These are phyloP conservation scores for Calliopum simillimum DNA, from an alignment of 2,888 invertebrate species.

Conservation along the genomic window DNA sequence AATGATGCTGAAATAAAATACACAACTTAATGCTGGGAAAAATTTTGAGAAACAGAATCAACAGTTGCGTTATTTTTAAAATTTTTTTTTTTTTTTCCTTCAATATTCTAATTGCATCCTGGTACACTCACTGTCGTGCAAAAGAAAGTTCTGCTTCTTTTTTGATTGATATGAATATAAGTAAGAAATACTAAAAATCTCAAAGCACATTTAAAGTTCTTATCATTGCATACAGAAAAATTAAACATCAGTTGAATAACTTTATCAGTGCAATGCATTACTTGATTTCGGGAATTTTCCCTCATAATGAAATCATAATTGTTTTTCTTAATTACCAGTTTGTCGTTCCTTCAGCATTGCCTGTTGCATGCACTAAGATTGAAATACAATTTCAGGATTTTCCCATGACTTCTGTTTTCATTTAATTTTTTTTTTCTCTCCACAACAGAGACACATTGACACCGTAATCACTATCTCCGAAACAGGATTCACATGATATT, in stretches of 20 bases:
- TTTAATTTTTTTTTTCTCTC: not conserved
- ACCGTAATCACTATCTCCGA: not conserved
- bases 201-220: too few relatives aligned
- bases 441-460: slow-evolving; percentile 24
- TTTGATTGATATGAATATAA: too few relatives aligned
- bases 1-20: not conserved
- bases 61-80: not conserved
- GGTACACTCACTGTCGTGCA: not conserved
- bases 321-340: slow-evolving; percentile 8
- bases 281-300: not conserved
- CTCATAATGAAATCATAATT: not conserved
- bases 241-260: too few relatives aligned
- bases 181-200: too few relatives aligned
- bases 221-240: too few relatives aligned
- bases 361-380: not conserved
- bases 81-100: too few relatives aligned
- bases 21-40: slow-evolving; percentile 16
- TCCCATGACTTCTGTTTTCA: slow-evolving; percentile 25
- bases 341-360: slow-evolving; percentile 1
- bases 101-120: not conserved
- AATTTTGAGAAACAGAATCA: not conserved
- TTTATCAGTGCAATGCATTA: not conserved
- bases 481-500: not conserved
- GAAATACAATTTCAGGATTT: not conserved
- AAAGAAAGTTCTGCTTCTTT: too few relatives aligned